These are phyloP conservation scores for Strigamia maritima DNA, from an alignment of 2,888 invertebrate genomes.

Conservation along the genomic window DNA sequence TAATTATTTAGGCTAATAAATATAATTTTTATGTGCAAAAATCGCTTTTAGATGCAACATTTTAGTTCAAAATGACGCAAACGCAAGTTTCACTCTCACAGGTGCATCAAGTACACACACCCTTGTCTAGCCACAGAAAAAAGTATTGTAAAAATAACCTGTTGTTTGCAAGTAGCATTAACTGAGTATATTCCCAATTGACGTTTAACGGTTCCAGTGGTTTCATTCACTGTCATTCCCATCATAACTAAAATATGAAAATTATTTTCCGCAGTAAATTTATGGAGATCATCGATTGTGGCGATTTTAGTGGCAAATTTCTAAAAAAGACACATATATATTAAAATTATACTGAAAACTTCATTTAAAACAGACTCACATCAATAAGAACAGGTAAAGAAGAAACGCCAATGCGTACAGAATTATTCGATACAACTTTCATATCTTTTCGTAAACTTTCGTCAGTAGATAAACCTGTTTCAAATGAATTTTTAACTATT, in stretches of 20 bases:
- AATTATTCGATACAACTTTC: slow-evolving; percentile 59
- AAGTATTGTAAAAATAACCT: too few species aligned
- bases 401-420: slow-evolving; percentile 39
- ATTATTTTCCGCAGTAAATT: slow-evolving; percentile 36
- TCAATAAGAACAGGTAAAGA: slow-evolving; percentile 38
- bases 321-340: too few species aligned
- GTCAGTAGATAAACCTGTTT: slow-evolving; percentile 57
- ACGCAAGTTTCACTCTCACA: neutral
- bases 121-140: too few species aligned
- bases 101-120: too few species aligned
- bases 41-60: too few species aligned
- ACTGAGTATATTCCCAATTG: slow-evolving; percentile 40
- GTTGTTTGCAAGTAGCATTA: slow-evolving; percentile 39
- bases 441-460: slow-evolving; percentile 74
- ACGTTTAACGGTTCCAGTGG: slow-evolving; percentile 16
- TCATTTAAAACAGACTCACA: slow-evolving; percentile 31
- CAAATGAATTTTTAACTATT: neutral
- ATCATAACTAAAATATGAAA: slow-evolving; percentile 40
- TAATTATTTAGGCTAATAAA: too few species aligned
- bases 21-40: too few species aligned
- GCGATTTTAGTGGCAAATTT: slow-evolving; percentile 30
- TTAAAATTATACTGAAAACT: neutral
- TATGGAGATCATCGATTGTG: slow-evolving; percentile 36
- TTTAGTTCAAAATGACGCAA: too few species aligned
- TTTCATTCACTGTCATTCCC: slow-evolving; percentile 38